A percentile compares a stretch with the other conserved stretches of the same genome.
phyloP scores from a whole-genome alignment of 2,797 vertebrate genomes.

The Limosa lapponica region DNA sequence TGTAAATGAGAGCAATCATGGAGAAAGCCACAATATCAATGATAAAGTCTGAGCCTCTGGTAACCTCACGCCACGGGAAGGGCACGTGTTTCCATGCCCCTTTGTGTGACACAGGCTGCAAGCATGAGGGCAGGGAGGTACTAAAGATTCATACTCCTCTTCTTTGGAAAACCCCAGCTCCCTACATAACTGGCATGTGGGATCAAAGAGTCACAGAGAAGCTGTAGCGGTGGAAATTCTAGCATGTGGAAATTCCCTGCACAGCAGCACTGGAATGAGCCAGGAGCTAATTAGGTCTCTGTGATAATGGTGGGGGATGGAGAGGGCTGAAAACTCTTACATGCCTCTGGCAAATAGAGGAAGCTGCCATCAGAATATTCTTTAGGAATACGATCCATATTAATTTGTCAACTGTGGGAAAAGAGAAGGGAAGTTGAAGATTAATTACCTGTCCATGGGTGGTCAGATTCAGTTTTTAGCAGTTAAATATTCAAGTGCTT shows the following conservation, averaged over 20 bases:
- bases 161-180: background rate
- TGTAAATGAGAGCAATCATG: background rate
- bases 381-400: background rate
- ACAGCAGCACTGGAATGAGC: background rate
- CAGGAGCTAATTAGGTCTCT: background rate
- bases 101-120: background rate
- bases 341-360: background rate
- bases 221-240: background rate
- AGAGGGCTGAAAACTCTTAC: background rate
- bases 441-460: background rate
- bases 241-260: background rate
- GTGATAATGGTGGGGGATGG: background rate
- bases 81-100: background rate
- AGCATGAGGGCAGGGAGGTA: no score
- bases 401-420: background rate
- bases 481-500: background rate
- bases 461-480: background rate
- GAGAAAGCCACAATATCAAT: background rate
- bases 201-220: background rate
- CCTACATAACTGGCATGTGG: rapidly evolving
- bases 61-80: background rate
- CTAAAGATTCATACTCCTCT: background rate
- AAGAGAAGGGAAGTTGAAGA: background rate
- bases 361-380: background rate
- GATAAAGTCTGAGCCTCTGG: background rate